These are phyloP conservation scores for Scolopax bukidnonensis DNA, from an alignment of 2,797 vertebrate genomes.

Conservation along the genomic window DNA sequence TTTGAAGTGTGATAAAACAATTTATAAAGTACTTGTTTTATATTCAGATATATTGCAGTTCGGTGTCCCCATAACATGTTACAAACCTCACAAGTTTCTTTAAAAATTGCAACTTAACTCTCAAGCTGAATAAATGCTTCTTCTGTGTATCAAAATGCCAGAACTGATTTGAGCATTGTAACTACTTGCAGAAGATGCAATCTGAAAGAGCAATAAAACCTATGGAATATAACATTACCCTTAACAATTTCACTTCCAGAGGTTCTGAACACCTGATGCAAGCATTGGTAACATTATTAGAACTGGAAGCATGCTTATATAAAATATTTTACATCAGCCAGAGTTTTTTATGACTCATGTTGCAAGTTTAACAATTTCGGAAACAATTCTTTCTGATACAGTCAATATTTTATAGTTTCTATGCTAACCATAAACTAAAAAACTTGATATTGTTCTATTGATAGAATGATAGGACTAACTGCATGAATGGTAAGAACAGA, in stretches of 20 bases:
- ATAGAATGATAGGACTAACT: neutral
- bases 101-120: slow-evolving; percentile 27
- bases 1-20: slow-evolving; percentile 60
- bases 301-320: neutral
- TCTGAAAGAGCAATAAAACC: slow-evolving; percentile 31
- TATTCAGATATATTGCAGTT: slow-evolving; percentile 58
- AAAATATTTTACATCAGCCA: neutral
- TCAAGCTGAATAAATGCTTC: slow-evolving; percentile 39
- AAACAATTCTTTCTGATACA: neutral
- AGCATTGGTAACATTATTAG: neutral
- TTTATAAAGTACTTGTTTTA: slow-evolving; percentile 68
- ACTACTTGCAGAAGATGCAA: slow-evolving; percentile 36
- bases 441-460: neutral
- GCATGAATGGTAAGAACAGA: neutral
- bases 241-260: neutral
- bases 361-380: slow-evolving; percentile 19
- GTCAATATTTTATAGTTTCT: neutral
- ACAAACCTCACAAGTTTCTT: slow-evolving; percentile 39
- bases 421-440: neutral
- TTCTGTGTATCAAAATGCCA: neutral
- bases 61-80: slow-evolving; percentile 46
- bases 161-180: neutral
- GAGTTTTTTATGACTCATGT: neutral
- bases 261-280: neutral
- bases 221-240: slow-evolving; percentile 16